Conservation (phyloP, 1,140 invertebrate species). For the Cyclargus thomasi region DNA sequence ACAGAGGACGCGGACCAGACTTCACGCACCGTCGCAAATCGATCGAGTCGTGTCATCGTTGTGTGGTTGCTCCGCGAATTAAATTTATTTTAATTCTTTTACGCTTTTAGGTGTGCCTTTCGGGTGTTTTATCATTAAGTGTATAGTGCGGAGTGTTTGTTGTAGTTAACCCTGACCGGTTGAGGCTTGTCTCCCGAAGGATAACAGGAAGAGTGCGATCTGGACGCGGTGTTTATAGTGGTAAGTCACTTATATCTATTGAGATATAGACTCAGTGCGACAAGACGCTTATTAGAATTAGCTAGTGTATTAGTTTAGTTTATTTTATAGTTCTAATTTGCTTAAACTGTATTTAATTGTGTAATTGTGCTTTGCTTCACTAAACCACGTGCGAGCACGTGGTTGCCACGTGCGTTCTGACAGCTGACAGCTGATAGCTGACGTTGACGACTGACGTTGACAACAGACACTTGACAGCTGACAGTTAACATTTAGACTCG, state of each 20-base stretch:
- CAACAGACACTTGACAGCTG: background rate
- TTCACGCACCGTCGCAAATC: background rate
- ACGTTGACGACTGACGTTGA: background rate
- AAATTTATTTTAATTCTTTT: no score
- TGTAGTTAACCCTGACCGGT: background rate
- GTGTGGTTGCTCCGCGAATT: no score
- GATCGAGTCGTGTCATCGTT: background rate
- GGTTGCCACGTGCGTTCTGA: background rate
- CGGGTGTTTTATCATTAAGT: no score
- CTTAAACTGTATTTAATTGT: no score
- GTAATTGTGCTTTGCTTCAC: background rate
- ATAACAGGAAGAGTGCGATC: background rate
- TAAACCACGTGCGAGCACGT: background rate
- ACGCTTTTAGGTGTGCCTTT: no score
- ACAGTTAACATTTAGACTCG: background rate
- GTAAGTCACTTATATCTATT: background rate
- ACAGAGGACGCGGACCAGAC: background rate
- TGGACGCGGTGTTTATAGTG: background rate
- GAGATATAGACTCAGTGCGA: no score
- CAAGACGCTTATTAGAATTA: background rate
- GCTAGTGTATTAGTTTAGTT: no score
- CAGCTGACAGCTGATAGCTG: background rate
- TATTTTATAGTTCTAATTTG: background rate
- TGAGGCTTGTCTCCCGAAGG: background rate
- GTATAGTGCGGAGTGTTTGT: no score